Evolutionary conservation across 1,140 invertebrate species (phyloP).

Genomic region (Drosophila takahashii): DNA sequence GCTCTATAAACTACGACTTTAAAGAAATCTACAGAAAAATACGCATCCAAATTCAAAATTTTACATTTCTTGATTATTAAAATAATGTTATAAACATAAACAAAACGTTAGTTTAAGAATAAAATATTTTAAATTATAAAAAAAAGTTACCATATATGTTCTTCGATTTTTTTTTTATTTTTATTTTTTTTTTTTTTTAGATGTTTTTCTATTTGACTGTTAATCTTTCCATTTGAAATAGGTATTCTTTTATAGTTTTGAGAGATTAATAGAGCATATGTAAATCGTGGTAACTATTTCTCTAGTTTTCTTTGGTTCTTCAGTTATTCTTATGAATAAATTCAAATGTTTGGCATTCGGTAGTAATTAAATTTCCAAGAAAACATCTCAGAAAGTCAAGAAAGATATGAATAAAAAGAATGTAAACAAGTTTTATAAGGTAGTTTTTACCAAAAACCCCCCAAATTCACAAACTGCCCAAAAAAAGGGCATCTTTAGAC

Average conservation of each 20-base stretch:
- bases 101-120: too few relatives aligned
- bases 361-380: conserved; percentile 2
- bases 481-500: conserved; percentile 1
- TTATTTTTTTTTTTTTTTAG: too few relatives aligned
- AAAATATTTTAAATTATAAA: background rate
- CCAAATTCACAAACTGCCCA: background rate
- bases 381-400: background rate
- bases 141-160: too few relatives aligned
- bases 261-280: background rate
- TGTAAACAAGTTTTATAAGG: background rate
- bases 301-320: background rate
- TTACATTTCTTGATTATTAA: too few relatives aligned
- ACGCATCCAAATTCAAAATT: too few relatives aligned
- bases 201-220: too few relatives aligned
- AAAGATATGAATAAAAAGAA: background rate
- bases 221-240: too few relatives aligned
- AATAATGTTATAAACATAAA: too few relatives aligned
- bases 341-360: background rate
- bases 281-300: background rate
- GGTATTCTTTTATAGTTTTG: too few relatives aligned
- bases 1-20: background rate
- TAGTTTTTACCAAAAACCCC: background rate
- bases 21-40: background rate
- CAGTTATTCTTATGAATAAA: background rate
- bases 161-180: too few relatives aligned